Base-by-base conservation (phyloP, 2,797 vertebrate genomes). In the Discoglossus pictus region DNA sequence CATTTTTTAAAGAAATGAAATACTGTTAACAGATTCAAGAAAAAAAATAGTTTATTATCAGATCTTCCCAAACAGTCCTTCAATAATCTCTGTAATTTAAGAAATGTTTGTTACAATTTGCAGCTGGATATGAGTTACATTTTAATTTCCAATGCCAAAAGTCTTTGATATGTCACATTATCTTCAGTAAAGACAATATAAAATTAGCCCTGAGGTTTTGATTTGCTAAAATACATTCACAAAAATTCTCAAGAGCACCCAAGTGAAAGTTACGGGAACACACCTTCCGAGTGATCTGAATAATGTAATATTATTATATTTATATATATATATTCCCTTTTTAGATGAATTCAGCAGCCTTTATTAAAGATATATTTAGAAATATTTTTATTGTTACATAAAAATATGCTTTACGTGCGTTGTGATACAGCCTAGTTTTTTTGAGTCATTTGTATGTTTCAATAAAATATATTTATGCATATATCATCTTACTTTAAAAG, bases 311-410 rank as follows among this genome's bases (percentile, higher is more conserved):
- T 25, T 12, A 39, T 55, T 24, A 59, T 4, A 42, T 68, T 67
- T 55, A 7, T 6, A 51, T 75, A 55, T 56, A 52, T 39, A 11
- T 23, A 34, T 16, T 23, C 6, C 61, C 54, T 52, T 38, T 39
- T 8, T 1, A 1, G 0, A 35, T 56, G 31, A 25, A 65, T 9
- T 43, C 0, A 76, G 40, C 72, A 63, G 54, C n/a, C 31, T 50
- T 6, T 34, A 36, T 25, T 54, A 72, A 56, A 75, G 6, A 42
- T 66, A 42, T 7, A 7, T 44, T 66, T 77, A 65, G 58, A 0
- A 79, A 50, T 53, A 69, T 72, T 18, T 75, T 79, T 73, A 66
- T 74, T 74, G 65, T 73, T 12, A 55, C 34, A 68, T 25, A 64
- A 54, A 68, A 2, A 25, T 72, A 74, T 63, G 73, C 35, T 24